Evolutionary conservation across 2,797 vertebrate species (phyloP).

Genomic region (Gadopsis marmoratus): DNA sequence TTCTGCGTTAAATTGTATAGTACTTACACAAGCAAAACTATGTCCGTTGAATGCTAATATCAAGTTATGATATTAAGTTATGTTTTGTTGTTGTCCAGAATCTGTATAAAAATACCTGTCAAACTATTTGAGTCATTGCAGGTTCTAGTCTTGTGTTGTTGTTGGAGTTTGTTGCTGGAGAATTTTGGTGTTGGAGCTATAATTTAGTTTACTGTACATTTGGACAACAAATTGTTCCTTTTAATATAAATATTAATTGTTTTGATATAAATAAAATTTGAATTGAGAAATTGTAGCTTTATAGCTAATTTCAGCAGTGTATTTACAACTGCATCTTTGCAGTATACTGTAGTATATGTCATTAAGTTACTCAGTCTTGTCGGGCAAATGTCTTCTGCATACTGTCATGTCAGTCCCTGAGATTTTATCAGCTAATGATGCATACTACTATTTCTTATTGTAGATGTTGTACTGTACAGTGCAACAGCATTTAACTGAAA

Average conservation of each 20-base stretch:
- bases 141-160: neutral
- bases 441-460: neutral
- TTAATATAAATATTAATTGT: neutral
- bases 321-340: neutral
- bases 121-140: neutral
- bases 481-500: neutral
- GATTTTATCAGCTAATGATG: slow-evolving; percentile 1
- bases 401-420: neutral
- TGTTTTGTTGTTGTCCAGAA: neutral
- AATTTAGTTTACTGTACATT: neutral
- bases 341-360: neutral
- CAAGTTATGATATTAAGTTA: neutral
- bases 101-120: neutral
- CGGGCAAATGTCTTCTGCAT: neutral
- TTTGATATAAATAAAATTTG: neutral
- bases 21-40: neutral
- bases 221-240: neutral
- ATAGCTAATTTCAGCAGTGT: neutral
- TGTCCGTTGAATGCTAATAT: neutral
- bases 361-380: neutral
- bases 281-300: neutral
- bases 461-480: neutral
- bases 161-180: too few species aligned
- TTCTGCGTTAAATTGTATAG: slow-evolving; percentile 5
- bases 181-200: neutral